Percentiles rank a stretch among this genome's conserved stretches.
phyloP scores from a whole-genome alignment of 2,797 vertebrate species.

The Margarornis squamiger region DNA sequence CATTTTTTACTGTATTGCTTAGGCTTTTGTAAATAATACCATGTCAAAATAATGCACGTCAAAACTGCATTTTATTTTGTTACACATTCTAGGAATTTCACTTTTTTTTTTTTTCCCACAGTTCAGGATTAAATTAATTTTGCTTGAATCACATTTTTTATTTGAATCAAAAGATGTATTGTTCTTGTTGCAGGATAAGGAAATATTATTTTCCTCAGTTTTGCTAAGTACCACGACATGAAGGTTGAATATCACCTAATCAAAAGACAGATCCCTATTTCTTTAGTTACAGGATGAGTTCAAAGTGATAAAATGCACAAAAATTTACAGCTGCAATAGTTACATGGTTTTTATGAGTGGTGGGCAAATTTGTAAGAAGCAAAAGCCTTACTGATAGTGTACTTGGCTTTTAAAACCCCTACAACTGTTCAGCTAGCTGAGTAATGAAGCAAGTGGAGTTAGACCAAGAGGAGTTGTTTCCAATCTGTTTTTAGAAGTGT shows the following conservation, averaged over 20 bases:
- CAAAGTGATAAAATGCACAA: background rate
- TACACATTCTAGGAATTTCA: background rate
- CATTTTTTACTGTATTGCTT: background rate
- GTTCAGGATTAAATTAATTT: background rate
- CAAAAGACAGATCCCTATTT: background rate
- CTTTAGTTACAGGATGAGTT: background rate
- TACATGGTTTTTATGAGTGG: background rate
- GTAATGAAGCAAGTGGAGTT: background rate
- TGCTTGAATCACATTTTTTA: background rate
- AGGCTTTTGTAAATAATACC: background rate
- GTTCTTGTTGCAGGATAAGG: background rate
- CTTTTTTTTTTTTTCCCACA: background rate
- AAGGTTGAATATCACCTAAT: background rate
- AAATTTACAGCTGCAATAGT: background rate
- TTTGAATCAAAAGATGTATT: background rate
- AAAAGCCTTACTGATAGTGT: background rate
- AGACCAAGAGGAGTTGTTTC: background rate
- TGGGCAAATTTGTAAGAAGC: background rate
- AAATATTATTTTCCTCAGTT: background rate
- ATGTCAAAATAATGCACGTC: background rate
- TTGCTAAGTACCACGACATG: background rate
- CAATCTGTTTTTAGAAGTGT: background rate
- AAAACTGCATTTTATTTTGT: background rate
- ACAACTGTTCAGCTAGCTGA: background rate
- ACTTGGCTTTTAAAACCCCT: background rate